Base-by-base conservation (phyloP, 2,888 invertebrate genomes). In the Cephus runcator region DNA sequence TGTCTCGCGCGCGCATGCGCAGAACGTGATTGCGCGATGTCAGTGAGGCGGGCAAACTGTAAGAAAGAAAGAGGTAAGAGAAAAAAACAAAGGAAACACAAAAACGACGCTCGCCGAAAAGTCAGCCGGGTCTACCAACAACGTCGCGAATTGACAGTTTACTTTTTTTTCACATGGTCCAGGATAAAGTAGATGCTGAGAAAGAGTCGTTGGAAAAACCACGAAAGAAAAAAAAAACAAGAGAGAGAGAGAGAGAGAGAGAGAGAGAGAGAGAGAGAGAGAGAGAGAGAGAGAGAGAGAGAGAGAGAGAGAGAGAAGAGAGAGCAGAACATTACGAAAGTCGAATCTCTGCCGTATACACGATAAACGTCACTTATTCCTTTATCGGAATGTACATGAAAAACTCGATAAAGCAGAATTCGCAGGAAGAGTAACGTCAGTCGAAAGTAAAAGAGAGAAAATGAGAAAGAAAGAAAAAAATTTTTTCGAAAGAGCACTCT, bases 161-260 rank as follows among this genome's bases (percentile, higher is more conserved):
- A 12, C 12, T 11, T 35, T 33, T 33, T 33, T 35, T 36, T 23
- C 23, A 6, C 56, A 9, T 56, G 56, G 56, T 56, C 56, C 56
- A 56, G 9, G 56, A 36, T 56, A 23, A 56, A 56, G 23, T 23
- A 75, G 76, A 75, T 69, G 77, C 40, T 68, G 75, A 73, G 76
- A 75, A n/a, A 56, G 75, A 75, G 75, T 35, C 35, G 3, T 56
- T 56, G 75, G 76, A 35, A 73, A 35, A 56, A 77, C 1, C 35
- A 33, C 36, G 69, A 30, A 30, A 23, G 6, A 30, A 31, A 1
- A 40, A 73, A 34, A 79, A 34, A 34, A 73, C 1, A 15, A 40
- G 15, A 40, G 40, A 36, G 15, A 56, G 15, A 56, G 15, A 40
- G 40, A 36, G 15, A 56, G 15, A 56, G 40, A 4, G 23, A 40